Evolutionary conservation across 2,113 vertebrate species (phyloP).

Genomic region (Lontra canadensis): DNA sequence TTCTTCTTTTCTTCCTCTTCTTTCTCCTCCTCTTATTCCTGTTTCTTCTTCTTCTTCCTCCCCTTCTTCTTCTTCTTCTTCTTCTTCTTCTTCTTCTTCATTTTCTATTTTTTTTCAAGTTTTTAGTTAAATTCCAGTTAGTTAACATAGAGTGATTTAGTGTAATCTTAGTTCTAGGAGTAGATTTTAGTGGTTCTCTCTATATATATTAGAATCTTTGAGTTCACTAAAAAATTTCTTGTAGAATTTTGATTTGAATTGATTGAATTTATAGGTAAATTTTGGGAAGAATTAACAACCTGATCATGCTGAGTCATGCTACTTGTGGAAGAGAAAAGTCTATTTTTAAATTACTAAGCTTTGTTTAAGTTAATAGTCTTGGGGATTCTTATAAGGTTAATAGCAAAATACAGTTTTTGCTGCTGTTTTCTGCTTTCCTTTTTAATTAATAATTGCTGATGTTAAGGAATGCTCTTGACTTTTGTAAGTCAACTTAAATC

Average conservation of each 20-base stretch:
- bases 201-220: conserved; percentile 19
- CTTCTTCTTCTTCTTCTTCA: neutral
- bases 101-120: neutral
- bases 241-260: conserved; percentile 30
- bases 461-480: neutral
- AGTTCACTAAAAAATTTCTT: neutral
- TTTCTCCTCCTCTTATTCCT: neutral
- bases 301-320: neutral
- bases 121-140: neutral
- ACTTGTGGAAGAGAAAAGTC: neutral
- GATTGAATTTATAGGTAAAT: neutral
- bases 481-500: neutral
- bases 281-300: neutral
- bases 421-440: neutral
- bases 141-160: neutral
- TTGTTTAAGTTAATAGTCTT: neutral
- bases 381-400: neutral
- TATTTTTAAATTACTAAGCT: neutral
- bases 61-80: neutral
- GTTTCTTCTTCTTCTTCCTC: too few species aligned
- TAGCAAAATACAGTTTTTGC: neutral
- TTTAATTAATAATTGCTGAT: neutral
- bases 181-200: neutral
- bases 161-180: neutral
- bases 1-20: neutral